phyloP scores from a whole-genome alignment of 2,113 vertebrate genomes.

The Stigmatopora argus region DNA sequence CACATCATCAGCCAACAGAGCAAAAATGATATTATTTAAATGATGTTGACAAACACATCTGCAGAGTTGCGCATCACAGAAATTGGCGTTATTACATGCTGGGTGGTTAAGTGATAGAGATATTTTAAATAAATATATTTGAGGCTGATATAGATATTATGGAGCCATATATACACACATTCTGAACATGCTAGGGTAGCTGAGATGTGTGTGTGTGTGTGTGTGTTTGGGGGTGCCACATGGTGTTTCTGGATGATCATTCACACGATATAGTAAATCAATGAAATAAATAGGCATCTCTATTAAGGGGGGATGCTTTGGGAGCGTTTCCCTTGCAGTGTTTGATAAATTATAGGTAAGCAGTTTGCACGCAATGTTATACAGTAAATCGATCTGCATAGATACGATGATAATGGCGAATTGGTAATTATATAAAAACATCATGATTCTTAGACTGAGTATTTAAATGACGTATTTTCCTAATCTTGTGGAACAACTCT shows the following conservation, averaged over 20 bases:
- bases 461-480: background rate
- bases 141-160: conserved; percentile 39
- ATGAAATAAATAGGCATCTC: conserved; percentile 54
- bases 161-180: conserved; percentile 38
- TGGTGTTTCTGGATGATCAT: conserved; percentile 16
- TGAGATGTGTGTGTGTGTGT: too few relatives aligned
- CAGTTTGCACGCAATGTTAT: background rate
- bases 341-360: conserved; percentile 16
- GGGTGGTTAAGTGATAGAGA: conserved; percentile 36
- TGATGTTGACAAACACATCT: conserved; percentile 36
- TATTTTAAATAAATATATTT: conserved; percentile 35
- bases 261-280: conserved; percentile 44
- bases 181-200: conserved; percentile 3
- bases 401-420: background rate
- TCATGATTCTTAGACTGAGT: background rate
- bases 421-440: background rate
- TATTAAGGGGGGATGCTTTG: conserved; percentile 37
- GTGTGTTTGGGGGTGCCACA: conserved; percentile 13
- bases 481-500: background rate
- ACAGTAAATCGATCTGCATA: background rate
- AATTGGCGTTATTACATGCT: conserved; percentile 30
- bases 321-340: conserved; percentile 20
- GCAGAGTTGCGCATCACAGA: conserved; percentile 46
- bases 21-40: conserved; percentile 47
- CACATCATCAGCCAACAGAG: conserved; percentile 35